These are phyloP conservation scores for Lasiurus borealis DNA, from an alignment of 2,113 vertebrate genomes.

Conservation along the genomic window DNA sequence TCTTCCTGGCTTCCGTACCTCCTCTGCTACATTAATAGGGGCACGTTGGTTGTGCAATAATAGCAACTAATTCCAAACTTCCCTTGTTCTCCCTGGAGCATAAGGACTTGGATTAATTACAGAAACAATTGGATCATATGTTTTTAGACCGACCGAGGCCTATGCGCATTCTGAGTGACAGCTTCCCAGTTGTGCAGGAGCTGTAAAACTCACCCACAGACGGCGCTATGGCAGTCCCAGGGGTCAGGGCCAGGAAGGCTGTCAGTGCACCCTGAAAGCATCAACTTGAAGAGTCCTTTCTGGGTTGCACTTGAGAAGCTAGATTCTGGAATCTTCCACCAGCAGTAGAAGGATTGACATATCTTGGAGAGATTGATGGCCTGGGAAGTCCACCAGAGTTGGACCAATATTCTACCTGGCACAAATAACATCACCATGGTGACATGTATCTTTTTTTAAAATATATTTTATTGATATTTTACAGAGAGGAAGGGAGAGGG, in stretches of 20 bases:
- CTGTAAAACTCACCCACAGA: neutral
- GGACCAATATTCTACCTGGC: neutral
- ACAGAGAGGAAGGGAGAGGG: no score
- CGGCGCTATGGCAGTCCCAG: neutral
- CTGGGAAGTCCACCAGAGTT: neutral
- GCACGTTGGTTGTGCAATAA: neutral
- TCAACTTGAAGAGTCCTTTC: accelerated
- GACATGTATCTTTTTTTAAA: neutral
- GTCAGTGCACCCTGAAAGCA: neutral
- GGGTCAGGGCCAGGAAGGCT: neutral
- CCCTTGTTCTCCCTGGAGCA: neutral
- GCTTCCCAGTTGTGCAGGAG: neutral
- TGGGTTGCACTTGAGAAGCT: neutral
- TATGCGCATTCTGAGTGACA: neutral
- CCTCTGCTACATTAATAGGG: no score
- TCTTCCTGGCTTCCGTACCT: neutral
- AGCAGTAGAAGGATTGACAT: accelerated
- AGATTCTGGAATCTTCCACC: neutral
- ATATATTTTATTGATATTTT: no score
- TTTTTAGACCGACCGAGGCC: neutral
- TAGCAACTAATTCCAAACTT: neutral
- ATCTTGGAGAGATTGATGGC: neutral
- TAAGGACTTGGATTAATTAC: neutral
- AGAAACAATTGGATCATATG: neutral
- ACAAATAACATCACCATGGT: neutral